These are phyloP conservation scores for Dallia pectoralis DNA, from an alignment of 2,797 vertebrate genomes.

Conservation along the genomic window DNA sequence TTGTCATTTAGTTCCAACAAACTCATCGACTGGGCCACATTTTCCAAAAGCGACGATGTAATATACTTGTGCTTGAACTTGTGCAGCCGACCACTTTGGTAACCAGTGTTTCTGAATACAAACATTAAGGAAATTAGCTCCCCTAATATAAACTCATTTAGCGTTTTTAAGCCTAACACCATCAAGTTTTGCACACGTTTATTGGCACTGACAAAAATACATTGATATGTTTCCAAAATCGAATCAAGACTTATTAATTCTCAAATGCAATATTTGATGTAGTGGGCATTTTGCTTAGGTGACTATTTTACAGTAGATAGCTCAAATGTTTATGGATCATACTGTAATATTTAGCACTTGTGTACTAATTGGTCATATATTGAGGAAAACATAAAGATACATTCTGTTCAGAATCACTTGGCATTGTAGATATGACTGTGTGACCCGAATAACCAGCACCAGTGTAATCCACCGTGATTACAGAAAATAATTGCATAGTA, in stretches of 20 bases:
- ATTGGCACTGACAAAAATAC: neutral
- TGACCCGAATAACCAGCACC: neutral
- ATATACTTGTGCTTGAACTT: neutral
- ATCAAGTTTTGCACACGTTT: neutral
- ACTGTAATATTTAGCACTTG: neutral
- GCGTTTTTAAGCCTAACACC: conserved; percentile 8
- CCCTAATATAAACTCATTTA: conserved; percentile 23
- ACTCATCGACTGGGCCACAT: conserved; percentile 32
- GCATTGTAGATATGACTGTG: neutral
- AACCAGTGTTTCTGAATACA: conserved; percentile 68
- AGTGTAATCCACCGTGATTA: conserved; percentile 34
- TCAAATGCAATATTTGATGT: neutral
- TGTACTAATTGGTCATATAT: neutral
- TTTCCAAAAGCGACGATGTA: conserved; percentile 40
- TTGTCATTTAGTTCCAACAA: conserved; percentile 46
- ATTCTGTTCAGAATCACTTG: neutral
- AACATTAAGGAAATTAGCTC: conserved; percentile 34
- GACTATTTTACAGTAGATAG: conserved; percentile 52
- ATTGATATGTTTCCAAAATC: neutral
- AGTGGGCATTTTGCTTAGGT: conserved; percentile 31
- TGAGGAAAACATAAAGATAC: neutral
- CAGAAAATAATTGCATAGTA: conserved; percentile 68
- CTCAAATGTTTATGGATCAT: conserved; percentile 55
- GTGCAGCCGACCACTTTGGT: conserved; percentile 45
- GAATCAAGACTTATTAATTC: neutral